These are phyloP conservation scores for Dreissena polymorpha DNA, from an alignment of 1,140 invertebrate species.

Conservation along the genomic window DNA sequence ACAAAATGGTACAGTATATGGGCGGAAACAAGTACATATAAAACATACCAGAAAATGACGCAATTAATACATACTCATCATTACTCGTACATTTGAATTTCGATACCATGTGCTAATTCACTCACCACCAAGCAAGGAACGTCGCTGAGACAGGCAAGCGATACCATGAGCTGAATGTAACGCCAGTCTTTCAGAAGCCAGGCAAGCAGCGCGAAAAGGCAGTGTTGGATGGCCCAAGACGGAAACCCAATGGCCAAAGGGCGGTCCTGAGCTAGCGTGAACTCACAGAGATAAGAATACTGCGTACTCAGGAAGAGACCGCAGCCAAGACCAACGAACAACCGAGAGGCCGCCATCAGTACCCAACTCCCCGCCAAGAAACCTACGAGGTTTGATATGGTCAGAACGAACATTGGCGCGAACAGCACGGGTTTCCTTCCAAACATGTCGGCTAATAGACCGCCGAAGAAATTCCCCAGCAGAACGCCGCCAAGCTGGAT, in stretches of 20 bases:
- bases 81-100: neutral
- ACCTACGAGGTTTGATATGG: conserved; percentile 25
- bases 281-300: conserved; percentile 30
- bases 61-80: too few relatives aligned
- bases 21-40: too few relatives aligned
- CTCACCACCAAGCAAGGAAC: conserved; percentile 49
- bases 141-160: conserved; percentile 15
- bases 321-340: conserved; percentile 54
- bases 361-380: conserved; percentile 48
- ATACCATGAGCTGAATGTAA: conserved; percentile 45
- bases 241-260: conserved; percentile 47
- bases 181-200: conserved; percentile 56
- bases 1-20: too few relatives aligned
- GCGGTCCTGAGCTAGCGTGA: conserved; percentile 39
- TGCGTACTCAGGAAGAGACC: conserved; percentile 27
- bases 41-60: too few relatives aligned
- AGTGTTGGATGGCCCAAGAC: conserved; percentile 20
- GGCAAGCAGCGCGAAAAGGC: conserved; percentile 34
- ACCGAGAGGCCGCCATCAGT: conserved; percentile 47
- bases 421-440: conserved; percentile 52
- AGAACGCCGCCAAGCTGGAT: conserved; percentile 57
- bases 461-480: conserved; percentile 49
- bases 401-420: conserved; percentile 13
- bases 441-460: conserved; percentile 44
- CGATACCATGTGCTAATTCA: neutral